Conservation (phyloP, 2,113 vertebrate genomes). For the Cathartes aura region DNA sequence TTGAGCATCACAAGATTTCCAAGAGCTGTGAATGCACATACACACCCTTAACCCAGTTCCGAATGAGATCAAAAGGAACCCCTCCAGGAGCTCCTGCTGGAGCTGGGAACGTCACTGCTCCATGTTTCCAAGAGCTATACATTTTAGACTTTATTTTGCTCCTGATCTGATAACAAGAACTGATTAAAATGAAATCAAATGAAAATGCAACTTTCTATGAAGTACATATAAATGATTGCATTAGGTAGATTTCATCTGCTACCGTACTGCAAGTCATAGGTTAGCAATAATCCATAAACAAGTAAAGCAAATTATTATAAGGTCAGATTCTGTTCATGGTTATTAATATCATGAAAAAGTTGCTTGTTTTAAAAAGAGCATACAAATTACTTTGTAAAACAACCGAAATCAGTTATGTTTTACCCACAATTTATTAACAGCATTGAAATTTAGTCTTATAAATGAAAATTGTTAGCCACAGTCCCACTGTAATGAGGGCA, state of each 20-base stretch:
- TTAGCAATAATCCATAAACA: neutral
- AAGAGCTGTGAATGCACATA: neutral
- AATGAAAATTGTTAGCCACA: neutral
- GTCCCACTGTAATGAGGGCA: neutral
- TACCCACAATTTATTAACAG: neutral
- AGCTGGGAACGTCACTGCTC: neutral
- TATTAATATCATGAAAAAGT: neutral
- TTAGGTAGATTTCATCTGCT: neutral
- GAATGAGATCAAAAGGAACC: neutral
- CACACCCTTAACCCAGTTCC: neutral
- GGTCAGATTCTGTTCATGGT: neutral
- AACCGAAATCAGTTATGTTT: neutral
- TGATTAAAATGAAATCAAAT: slow-evolving; percentile 9
- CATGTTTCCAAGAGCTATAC: neutral
- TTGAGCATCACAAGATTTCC: neutral
- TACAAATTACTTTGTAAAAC: neutral
- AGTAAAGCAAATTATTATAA: neutral
- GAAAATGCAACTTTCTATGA: neutral
- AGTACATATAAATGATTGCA: neutral
- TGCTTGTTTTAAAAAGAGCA: neutral
- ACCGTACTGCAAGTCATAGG: neutral
- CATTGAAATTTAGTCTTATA: neutral
- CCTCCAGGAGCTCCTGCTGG: neutral
- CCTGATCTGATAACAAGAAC: neutral
- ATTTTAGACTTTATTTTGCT: neutral